A percentile compares a stretch with the other conserved stretches of the same genome.
Evolutionary conservation across 2,113 vertebrate species (phyloP).

Genomic region (Anser cygnoides): DNA sequence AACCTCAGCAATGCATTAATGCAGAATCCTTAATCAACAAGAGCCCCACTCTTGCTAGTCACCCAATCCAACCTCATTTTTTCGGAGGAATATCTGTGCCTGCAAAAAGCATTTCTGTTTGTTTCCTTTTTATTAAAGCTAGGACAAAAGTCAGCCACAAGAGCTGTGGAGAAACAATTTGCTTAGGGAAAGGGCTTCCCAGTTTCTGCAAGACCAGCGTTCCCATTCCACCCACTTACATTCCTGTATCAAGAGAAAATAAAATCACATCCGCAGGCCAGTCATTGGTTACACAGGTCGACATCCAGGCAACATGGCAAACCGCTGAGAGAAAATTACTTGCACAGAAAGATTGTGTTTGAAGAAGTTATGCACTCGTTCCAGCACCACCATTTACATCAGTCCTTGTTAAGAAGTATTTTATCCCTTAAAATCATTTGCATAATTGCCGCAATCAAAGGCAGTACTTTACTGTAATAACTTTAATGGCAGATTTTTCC

Average conservation of each 20-base stretch:
- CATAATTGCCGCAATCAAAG: conserved; percentile 69
- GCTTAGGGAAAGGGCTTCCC: conserved; percentile 53
- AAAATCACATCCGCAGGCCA: conserved; percentile 38
- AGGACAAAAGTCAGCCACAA: conserved; percentile 42
- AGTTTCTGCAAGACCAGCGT: conserved; percentile 58
- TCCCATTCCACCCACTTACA: conserved; percentile 64
- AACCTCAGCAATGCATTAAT: fast-evolving
- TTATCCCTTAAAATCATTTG: conserved; percentile 43
- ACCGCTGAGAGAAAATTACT: neutral
- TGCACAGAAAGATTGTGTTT: neutral
- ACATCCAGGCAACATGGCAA: neutral
- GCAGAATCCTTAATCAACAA: fast-evolving
- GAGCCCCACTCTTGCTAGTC: neutral
- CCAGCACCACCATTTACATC: neutral
- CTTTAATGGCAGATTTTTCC: conserved; percentile 59
- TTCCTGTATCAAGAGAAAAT: conserved; percentile 51
- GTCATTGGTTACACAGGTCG: neutral
- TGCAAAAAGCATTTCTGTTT: conserved; percentile 29
- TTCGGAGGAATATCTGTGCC: neutral
- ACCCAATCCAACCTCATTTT: neutral
- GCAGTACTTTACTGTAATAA: conserved; percentile 34
- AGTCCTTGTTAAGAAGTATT: conserved; percentile 7
- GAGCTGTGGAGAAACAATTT: conserved; percentile 34
- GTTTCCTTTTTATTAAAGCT: conserved; percentile 17
- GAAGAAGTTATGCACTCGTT: neutral